Base-by-base conservation (phyloP, 2,797 vertebrate genomes). In the Choloepus didactylus region DNA sequence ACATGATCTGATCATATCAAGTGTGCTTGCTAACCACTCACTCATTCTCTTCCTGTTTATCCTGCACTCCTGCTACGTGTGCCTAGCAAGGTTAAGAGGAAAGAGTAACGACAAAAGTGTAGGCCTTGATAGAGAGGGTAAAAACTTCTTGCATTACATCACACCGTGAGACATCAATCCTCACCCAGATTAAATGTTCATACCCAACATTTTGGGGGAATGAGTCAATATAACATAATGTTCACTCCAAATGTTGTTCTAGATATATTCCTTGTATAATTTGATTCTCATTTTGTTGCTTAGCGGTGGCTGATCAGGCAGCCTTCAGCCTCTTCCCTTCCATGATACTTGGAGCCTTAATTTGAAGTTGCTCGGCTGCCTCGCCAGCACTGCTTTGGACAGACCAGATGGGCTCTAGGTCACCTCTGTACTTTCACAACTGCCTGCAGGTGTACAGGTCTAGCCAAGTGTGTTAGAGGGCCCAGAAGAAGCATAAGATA, bases 101-200 rank as follows among this genome's bases (percentile, higher is more conserved):
- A 5, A 60, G 23, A 51, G 9, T 21, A 5, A 29, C 5, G 18
- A 0, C 2, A 9, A 77, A 41, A 23, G 31, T 1, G 8, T 56
- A 23, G 59, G 60, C 3, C 29, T 9, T 29, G 73, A 44, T 3
- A 0, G 18, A n/a, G 16, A 35, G 14, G 19, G 15, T 1, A 54
- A 25, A 14, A 3, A 1, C 15, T 15, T 0, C 12, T 15, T 14
- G 29, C 29, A 3, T 9, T 5, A 12, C 0, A 0, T 9, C 23
- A 0, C 9, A 2, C 35, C 2, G 25, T 0, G 8, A 49, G 25
- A 0, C 1, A 2, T 2, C 41, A 0, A 9, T 6, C 49, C 38
- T 18, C 23, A 1, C 70, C 51, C 15, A 9, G 0, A 11, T 44
- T 25, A 70, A 0, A 35, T 0, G 2, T 5, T 2, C 29, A 35